Percentiles rank a stretch among this genome's conserved stretches.
phyloP scores from a whole-genome alignment of 1,140 invertebrate species.

The Drosophila funebris region DNA sequence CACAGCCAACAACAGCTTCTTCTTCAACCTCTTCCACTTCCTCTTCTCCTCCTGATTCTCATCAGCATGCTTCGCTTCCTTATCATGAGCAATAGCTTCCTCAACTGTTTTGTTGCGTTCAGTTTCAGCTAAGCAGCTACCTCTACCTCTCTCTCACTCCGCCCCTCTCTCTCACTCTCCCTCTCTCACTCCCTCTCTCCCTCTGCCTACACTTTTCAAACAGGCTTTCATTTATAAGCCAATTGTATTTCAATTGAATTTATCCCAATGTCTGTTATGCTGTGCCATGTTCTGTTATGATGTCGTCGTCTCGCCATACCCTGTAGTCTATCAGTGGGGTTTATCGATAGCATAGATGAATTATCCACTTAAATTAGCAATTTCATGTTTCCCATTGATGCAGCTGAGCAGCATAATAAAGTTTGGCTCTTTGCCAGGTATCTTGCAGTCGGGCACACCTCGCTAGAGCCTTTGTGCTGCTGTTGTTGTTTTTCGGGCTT shows the following conservation, averaged over 20 bases:
- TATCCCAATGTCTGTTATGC: constrained; percentile 42
- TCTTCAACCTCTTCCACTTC: not conserved
- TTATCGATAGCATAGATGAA: not conserved
- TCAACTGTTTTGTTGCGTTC: not conserved
- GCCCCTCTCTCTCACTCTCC: too few species aligned
- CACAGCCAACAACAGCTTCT: not conserved
- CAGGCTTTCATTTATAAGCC: constrained; percentile 74
- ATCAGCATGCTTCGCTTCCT: not conserved
- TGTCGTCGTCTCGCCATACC: not conserved
- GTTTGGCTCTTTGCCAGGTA: too few species aligned
- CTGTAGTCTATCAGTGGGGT: not conserved
- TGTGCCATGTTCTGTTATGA: constrained; percentile 25
- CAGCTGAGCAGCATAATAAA: too few species aligned
- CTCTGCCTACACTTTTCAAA: constrained; percentile 43
- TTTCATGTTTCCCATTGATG: too few species aligned
- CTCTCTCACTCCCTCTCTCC: not conserved
- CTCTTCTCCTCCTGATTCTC: not conserved
- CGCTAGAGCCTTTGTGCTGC: too few species aligned
- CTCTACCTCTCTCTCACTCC: not conserved
- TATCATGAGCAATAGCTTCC: not conserved
- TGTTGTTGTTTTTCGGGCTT: too few species aligned
- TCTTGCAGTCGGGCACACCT: too few species aligned
- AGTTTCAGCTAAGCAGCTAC: not conserved
- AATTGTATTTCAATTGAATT: constrained; percentile 79
- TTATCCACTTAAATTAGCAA: too few species aligned